Conservation (phyloP, 2,888 invertebrate species). For the Altica lythri region DNA sequence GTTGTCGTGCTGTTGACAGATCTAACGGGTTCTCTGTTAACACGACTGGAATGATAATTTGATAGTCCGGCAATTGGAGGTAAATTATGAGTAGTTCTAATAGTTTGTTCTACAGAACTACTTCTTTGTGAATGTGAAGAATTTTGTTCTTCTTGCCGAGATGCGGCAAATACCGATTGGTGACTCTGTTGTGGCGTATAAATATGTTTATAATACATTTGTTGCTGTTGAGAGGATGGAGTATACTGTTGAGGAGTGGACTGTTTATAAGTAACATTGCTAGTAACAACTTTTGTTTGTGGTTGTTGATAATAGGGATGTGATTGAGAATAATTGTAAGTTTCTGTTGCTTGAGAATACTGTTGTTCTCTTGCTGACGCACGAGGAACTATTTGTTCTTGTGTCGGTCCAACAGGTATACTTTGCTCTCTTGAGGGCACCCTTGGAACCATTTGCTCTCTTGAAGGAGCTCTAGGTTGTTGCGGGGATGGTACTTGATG, state of each 20-base stretch:
- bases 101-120: conserved; percentile 39
- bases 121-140: conserved; percentile 9
- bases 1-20: conserved; percentile 31
- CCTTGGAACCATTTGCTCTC: conserved; percentile 37
- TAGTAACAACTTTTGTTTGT: conserved; percentile 37
- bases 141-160: conserved; percentile 32
- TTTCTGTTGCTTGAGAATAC: conserved; percentile 35
- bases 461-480: conserved; percentile 29
- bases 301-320: conserved; percentile 45
- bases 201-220: conserved; percentile 36
- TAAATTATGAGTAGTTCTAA: conserved; percentile 58
- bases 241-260: conserved; percentile 30
- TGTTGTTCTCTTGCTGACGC: conserved; percentile 38
- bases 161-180: conserved; percentile 29
- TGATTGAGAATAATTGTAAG: conserved; percentile 38
- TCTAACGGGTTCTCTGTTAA: conserved; percentile 47
- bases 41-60: conserved; percentile 58
- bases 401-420: conserved; percentile 31
- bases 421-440: conserved; percentile 35
- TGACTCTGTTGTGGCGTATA: conserved; percentile 35
- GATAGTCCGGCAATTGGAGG: conserved; percentile 62
- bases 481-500: conserved; percentile 35
- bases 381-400: conserved; percentile 37
- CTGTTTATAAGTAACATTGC: conserved; percentile 34
- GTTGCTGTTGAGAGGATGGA: conserved; percentile 16